A percentile compares a stretch with the other conserved stretches of the same genome.
phyloP scores from a whole-genome alignment of 1,140 invertebrate species.

The Pogonus chalceus region DNA sequence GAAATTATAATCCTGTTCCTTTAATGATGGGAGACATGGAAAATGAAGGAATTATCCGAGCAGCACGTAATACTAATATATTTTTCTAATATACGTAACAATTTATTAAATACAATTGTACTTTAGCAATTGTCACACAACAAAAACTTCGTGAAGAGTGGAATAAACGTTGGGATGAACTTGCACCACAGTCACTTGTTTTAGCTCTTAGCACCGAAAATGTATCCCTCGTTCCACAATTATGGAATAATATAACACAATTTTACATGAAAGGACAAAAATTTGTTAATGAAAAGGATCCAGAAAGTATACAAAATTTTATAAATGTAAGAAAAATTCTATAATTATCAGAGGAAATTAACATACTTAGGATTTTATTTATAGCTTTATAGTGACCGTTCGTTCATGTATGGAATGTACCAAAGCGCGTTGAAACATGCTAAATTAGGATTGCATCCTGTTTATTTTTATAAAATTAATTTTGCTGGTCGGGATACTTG shows the following conservation, averaged over 20 bases:
- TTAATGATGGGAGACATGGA: background rate
- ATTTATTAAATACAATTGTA: no score
- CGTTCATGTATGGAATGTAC: background rate
- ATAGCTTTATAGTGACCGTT: background rate
- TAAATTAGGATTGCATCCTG: background rate
- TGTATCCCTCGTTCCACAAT: background rate
- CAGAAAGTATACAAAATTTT: background rate
- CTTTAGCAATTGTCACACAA: background rate
- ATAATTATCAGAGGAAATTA: no score
- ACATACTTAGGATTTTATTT: no score
- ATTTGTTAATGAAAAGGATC: background rate
- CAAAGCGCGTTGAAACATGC: background rate
- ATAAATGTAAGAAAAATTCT: background rate
- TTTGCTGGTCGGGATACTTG: conserved; percentile 14
- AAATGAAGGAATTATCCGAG: background rate
- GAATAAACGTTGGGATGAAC: background rate
- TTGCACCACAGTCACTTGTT: background rate
- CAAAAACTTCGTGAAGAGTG: background rate
- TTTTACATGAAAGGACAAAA: background rate
- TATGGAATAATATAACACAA: background rate
- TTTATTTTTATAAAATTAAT: conserved; percentile 5
- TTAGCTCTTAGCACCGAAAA: background rate
- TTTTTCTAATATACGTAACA: background rate
- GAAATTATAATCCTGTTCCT: background rate
- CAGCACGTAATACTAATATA: background rate